Percentiles rank a stretch among this genome's conserved stretches.
These are phyloP conservation scores for Rallus limicola DNA, from an alignment of 2,113 vertebrate genomes.

Conservation along the genomic window DNA sequence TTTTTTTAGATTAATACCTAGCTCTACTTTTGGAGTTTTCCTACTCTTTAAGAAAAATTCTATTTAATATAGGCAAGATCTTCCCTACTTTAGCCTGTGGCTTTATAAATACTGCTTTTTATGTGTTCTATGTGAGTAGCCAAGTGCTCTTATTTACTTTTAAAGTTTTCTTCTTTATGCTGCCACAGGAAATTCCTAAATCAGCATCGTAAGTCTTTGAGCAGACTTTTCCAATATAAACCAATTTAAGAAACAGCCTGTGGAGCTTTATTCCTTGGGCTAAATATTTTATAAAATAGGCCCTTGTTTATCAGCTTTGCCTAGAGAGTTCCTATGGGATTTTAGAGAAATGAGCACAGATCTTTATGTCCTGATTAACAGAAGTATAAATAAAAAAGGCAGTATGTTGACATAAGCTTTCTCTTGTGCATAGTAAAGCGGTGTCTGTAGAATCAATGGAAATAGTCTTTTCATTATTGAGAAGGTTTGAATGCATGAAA, in stretches of 20 bases:
- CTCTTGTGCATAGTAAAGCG: not conserved
- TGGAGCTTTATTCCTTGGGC: not conserved
- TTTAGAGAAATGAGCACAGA: not conserved
- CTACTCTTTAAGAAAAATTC: fast-evolving
- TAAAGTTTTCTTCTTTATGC: not conserved
- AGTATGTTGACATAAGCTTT: constrained; percentile 29
- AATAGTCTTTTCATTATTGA: constrained; percentile 2
- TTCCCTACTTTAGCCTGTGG: not conserved
- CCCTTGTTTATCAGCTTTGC: constrained; percentile 14
- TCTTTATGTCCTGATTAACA: not conserved
- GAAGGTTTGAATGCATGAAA: constrained; percentile 13
- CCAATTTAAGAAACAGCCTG: not conserved
- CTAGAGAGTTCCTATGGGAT: not conserved
- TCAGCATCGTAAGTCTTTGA: not conserved
- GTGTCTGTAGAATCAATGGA: not conserved
- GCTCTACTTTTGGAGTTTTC: not conserved
- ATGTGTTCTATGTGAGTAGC: not conserved
- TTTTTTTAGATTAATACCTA: not conserved
- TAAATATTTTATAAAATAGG: not conserved
- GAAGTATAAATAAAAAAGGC: constrained; percentile 6
- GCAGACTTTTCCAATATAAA: not conserved
- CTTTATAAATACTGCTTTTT: not conserved
- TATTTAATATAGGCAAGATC: not conserved
- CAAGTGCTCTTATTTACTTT: not conserved
- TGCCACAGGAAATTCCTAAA: not conserved